phyloP scores from a whole-genome alignment of 2,797 vertebrate species.

The Gambelia wislizenii region DNA sequence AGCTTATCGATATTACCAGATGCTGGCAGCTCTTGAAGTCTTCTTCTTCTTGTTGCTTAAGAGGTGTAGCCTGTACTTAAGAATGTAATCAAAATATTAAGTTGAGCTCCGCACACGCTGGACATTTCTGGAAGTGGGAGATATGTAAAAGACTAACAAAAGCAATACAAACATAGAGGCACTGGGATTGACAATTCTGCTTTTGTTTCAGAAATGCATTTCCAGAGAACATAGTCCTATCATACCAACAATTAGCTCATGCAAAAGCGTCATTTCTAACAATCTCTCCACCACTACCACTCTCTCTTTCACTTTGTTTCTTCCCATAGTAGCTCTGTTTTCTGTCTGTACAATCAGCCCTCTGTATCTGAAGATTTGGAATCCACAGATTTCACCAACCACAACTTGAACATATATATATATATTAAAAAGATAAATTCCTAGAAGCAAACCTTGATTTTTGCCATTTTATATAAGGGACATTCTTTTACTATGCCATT shows the following conservation, averaged over 20 bases:
- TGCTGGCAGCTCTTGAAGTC: not conserved
- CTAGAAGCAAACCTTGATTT: no score
- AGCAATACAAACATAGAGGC: not conserved
- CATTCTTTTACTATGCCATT: no score
- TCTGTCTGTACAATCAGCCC: no score
- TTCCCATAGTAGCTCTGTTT: accelerated
- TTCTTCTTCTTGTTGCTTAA: not conserved
- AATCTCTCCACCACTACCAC: not conserved
- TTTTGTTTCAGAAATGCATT: not conserved
- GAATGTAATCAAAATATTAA: slow-evolving; percentile 38
- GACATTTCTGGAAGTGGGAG: slow-evolving; percentile 19
- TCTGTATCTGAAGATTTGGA: no score
- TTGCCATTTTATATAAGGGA: no score
- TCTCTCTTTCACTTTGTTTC: not conserved
- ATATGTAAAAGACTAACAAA: not conserved
- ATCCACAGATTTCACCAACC: no score
- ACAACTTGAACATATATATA: no score
- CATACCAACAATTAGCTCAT: not conserved
- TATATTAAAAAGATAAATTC: no score
- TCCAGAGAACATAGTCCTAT: not conserved
- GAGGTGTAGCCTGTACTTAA: slow-evolving; percentile 22
- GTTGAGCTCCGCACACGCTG: not conserved
- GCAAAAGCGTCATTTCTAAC: not conserved
- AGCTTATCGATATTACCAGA: slow-evolving; percentile 26
- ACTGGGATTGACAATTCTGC: not conserved